Evolutionary conservation across 2,113 vertebrate genomes (phyloP).

Genomic region (Callocephalon fimbriatum): DNA sequence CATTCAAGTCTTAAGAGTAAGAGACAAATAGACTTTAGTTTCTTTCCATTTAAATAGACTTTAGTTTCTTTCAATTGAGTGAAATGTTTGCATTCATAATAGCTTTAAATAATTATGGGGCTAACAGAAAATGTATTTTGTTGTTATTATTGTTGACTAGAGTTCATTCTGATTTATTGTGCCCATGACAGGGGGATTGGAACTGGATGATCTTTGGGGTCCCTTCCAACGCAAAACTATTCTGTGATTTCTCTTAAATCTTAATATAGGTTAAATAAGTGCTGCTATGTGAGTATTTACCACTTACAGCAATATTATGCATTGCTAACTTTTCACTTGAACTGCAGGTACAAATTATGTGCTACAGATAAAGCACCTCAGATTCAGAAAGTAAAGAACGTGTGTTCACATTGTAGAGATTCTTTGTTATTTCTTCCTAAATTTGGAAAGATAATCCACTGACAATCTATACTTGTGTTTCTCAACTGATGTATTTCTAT

Average conservation of each 20-base stretch:
- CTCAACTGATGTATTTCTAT: background rate
- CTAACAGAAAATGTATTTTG: background rate
- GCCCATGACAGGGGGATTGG: too few species aligned
- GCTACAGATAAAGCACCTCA: background rate
- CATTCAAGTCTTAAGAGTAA: background rate
- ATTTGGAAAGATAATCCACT: background rate
- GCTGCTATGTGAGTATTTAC: background rate
- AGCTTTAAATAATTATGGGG: background rate
- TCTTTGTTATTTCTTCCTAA: background rate
- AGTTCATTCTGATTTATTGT: background rate
- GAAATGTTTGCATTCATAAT: background rate
- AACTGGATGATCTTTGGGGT: too few species aligned
- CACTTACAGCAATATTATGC: background rate
- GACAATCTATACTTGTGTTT: background rate
- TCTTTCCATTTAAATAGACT: background rate
- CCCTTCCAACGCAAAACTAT: too few species aligned
- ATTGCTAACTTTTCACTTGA: background rate
- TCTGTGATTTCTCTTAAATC: background rate
- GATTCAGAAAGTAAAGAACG: background rate
- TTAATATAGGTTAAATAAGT: background rate
- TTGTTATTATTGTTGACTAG: background rate
- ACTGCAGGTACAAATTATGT: background rate
- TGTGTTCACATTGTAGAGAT: background rate
- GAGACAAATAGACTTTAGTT: background rate
- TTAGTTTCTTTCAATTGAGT: background rate